A percentile compares a stretch with the other conserved stretches of the same genome.
phyloP scores from a whole-genome alignment of 2,888 invertebrate genomes.

The Altica lythri region DNA sequence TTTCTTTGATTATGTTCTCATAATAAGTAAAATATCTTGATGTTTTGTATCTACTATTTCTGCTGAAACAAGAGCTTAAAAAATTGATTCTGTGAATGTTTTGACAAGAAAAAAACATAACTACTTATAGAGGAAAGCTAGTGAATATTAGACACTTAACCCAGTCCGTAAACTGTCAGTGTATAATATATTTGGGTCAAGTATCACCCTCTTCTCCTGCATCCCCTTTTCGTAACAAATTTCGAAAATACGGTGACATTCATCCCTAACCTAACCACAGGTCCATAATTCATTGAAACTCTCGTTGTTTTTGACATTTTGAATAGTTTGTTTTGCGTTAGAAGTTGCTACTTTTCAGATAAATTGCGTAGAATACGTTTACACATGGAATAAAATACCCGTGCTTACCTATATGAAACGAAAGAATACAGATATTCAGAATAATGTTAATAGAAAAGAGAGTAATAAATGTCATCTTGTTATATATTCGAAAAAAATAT shows the following conservation, averaged over 20 bases:
- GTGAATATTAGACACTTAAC: too few species aligned
- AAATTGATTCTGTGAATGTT: too few species aligned
- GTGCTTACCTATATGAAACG: too few species aligned
- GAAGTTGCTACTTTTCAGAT: slow-evolving; percentile 25
- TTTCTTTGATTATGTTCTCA: background rate
- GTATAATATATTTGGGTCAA: background rate
- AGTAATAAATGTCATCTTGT: too few species aligned
- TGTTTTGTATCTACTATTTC: background rate
- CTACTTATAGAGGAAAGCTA: too few species aligned
- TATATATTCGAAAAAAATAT: too few species aligned
- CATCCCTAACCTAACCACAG: slow-evolving; percentile 1
- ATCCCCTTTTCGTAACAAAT: background rate
- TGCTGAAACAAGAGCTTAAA: too few species aligned
- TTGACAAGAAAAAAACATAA: too few species aligned
- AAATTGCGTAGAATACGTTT: slow-evolving; percentile 4
- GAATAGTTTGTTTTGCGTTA: slow-evolving; percentile 38
- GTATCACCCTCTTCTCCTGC: background rate
- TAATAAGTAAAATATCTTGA: background rate
- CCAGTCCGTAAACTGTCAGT: too few species aligned
- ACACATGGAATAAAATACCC: too few species aligned
- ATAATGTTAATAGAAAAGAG: too few species aligned
- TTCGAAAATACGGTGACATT: slow-evolving; percentile 2
- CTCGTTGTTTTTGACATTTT: slow-evolving; percentile 37
- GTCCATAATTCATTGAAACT: slow-evolving; percentile 33
- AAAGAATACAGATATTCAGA: too few species aligned